Percentiles rank a stretch among this genome's conserved stretches.
Evolutionary conservation across 2,113 vertebrate species (phyloP).

Genomic region (Lichenostomus cassidix): DNA sequence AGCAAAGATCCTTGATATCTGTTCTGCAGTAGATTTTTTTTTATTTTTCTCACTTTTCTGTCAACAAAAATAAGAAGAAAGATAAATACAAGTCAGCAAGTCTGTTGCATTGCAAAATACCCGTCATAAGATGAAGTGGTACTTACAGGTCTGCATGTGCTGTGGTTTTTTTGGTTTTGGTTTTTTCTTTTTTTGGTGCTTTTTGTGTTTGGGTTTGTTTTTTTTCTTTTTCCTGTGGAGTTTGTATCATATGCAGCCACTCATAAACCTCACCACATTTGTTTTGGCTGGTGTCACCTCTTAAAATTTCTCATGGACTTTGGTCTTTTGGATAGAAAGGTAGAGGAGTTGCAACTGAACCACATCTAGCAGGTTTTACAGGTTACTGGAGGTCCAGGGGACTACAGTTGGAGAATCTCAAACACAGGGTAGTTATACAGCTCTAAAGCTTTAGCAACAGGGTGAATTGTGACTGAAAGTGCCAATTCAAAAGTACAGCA

Average conservation of each 20-base stretch:
- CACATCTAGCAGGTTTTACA: background rate
- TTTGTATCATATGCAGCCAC: background rate
- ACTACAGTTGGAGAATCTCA: background rate
- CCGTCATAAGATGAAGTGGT: background rate
- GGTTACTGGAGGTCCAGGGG: background rate
- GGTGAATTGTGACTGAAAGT: background rate
- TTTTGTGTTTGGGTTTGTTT: no score
- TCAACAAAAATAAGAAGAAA: background rate
- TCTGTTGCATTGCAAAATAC: background rate
- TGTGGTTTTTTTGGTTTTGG: background rate
- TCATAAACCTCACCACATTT: background rate
- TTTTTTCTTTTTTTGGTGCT: background rate
- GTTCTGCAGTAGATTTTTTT: background rate
- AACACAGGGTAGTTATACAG: background rate
- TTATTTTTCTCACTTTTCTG: background rate
- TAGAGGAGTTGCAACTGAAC: background rate
- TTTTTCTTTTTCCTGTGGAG: accelerated
- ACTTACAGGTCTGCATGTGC: background rate
- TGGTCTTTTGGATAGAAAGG: background rate
- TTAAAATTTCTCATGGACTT: background rate
- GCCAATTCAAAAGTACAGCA: background rate
- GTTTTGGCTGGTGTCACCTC: background rate
- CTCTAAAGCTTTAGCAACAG: background rate
- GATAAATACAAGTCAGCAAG: background rate
- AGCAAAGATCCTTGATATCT: background rate